Evolutionary conservation across 92 coral and sea anemone genomes (phyloP), one percentile per base, ranked within the genome.

Genomic region (Metridium senile): DNA sequence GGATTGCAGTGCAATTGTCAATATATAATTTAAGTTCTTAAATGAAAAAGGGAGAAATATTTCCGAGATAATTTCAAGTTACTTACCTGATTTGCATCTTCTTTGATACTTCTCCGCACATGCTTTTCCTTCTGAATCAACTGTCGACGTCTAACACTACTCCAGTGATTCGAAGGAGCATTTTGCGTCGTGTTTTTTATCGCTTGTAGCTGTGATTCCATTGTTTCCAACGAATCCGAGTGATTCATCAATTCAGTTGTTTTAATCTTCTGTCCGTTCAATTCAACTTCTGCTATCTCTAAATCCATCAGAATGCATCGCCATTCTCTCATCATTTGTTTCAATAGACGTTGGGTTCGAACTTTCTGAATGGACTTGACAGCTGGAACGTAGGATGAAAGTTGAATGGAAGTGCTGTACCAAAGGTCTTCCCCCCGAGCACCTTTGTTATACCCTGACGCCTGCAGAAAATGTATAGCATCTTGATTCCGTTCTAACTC

Each of bases 391-490:
- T 68, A 78, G 43, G 87, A 72, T 18, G 85, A 17, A 17, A 82
- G 57, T 25, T 89, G 87, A n/a, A 85, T 45, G 1, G 63, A 65
- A 10, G 83, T 76, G 18, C 84, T 65, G 29, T 66, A 65, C 93
- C 93, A 89, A 39, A 89, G 78, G 62, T 84, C 89, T 27, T 77
- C 74, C 1, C 16, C 35, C 16, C 47, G 19, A 22, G 46, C 22
- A 7, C 57, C 25, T 74, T 74, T 74, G 68, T 89, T 89, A 74
- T 89, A 89, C 1, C 85, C 85, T 0, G 88, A 54, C n/a, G 83
- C 70, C 70, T 82, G 88, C 53, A 89, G 70, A 19, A 79, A 80
- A 17, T 85, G 87, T 1, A 89, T 64, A 22, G 82, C 76, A 63
- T 85, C 82, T 52, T 85, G 88, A 70, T 89, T 89, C 0, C 46